These are phyloP conservation scores for Corella eumyota DNA, from an alignment of 23 tunicate genomes.

Conservation along the genomic window DNA sequence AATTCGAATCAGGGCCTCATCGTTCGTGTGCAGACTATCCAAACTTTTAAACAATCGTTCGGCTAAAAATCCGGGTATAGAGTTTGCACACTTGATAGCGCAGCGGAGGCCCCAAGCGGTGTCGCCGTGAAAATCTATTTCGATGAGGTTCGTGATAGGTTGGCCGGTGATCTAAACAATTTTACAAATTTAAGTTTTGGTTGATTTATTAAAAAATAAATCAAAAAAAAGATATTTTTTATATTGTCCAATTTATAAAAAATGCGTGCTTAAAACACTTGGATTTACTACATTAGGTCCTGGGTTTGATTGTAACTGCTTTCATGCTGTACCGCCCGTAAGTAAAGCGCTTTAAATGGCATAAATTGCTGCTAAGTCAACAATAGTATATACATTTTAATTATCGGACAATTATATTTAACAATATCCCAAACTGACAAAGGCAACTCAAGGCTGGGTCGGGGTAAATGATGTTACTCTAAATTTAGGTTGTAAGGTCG, in stretches of 20 bases:
- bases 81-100: constrained; percentile 51
- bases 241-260: neutral
- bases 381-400: too few species aligned
- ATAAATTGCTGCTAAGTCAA: too few species aligned
- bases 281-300: too few species aligned
- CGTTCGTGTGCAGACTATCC: constrained; percentile 48
- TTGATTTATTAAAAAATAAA: constrained; percentile 2
- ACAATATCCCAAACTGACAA: too few species aligned
- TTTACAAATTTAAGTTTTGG: neutral
- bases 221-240: neutral
- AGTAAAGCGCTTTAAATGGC: too few species aligned
- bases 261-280: too few species aligned
- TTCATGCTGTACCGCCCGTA: too few species aligned
- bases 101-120: constrained; percentile 41
- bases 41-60: constrained; percentile 56
- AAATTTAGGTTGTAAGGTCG: too few species aligned
- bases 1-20: constrained; percentile 56
- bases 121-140: constrained; percentile 64
- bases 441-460: too few species aligned
- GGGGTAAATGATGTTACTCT: too few species aligned
- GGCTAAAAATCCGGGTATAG: constrained; percentile 60
- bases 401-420: too few species aligned
- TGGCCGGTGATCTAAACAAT: constrained; percentile 37
- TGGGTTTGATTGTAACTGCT: too few species aligned
- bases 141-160: constrained; percentile 27